phyloP scores from a whole-genome alignment of 2,797 vertebrate species.

The Propithecus deckenii region DNA sequence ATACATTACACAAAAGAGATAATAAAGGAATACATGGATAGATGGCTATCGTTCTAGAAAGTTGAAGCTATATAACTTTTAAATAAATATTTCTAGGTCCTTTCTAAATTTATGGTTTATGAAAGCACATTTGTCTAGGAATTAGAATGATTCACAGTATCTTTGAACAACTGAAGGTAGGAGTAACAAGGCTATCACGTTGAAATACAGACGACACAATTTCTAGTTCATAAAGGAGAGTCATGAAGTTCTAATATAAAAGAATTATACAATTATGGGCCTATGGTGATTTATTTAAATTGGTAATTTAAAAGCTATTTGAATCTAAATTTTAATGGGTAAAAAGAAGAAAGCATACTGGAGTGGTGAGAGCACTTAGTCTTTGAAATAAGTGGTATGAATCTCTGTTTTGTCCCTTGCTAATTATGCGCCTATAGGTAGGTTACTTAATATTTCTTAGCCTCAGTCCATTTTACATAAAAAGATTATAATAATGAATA shows the following conservation, averaged over 20 bases:
- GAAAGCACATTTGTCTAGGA: background rate
- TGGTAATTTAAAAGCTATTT: slow-evolving; percentile 53
- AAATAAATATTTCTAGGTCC: background rate
- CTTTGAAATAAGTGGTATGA: slow-evolving; percentile 7
- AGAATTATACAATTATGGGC: background rate
- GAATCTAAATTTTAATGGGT: slow-evolving; percentile 22
- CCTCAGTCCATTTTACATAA: slow-evolving; percentile 1
- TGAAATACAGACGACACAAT: background rate
- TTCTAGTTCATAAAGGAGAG: background rate
- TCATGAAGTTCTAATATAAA: background rate
- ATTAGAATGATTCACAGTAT: background rate
- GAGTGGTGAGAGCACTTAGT: background rate
- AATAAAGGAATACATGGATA: background rate
- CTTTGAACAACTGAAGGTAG: background rate
- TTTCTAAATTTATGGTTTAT: background rate
- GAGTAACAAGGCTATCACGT: background rate
- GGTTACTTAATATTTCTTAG: background rate
- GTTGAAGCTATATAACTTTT: background rate
- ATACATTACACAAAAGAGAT: background rate
- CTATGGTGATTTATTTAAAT: slow-evolving; percentile 35
- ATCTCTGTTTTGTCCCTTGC: slow-evolving; percentile 35
- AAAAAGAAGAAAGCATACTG: background rate
- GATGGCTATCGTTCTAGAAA: background rate
- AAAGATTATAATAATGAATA: background rate
- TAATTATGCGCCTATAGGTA: background rate